Evolutionary conservation across 2,113 vertebrate species (phyloP).

Genomic region (Tympanuchus pallidicinctus): DNA sequence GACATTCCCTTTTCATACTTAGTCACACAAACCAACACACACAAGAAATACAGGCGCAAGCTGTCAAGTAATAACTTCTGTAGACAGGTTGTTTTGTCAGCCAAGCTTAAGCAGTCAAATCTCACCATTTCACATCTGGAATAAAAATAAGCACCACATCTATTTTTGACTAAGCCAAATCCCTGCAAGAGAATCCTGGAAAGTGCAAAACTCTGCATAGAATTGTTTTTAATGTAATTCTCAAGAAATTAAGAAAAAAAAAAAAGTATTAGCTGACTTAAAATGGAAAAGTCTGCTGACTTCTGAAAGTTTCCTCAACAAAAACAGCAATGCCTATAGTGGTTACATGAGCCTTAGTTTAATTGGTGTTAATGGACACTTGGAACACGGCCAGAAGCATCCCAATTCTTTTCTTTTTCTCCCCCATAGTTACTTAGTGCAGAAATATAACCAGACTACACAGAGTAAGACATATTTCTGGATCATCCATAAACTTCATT

Average conservation of each 20-base stretch:
- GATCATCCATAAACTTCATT: not conserved
- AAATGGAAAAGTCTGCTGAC: not conserved
- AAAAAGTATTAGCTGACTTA: not conserved
- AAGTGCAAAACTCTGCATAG: not conserved
- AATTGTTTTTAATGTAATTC: not conserved
- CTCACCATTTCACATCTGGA: not conserved
- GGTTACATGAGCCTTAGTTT: not conserved
- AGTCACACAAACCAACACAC: not conserved
- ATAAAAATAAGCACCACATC: not conserved
- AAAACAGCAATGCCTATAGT: not conserved
- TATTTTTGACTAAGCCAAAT: not conserved
- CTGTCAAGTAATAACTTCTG: not conserved
- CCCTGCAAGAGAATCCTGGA: not conserved
- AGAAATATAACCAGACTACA: not conserved
- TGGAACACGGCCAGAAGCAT: not conserved
- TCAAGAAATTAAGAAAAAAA: not conserved
- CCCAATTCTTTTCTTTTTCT: not conserved
- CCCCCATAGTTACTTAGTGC: not conserved
- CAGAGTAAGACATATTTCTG: not conserved
- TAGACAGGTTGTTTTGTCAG: not conserved
- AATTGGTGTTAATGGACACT: not conserved
- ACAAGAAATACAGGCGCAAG: not conserved
- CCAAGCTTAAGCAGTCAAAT: not conserved
- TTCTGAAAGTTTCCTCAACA: not conserved
- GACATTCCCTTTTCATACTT: not conserved